A percentile compares a stretch with the other conserved stretches of the same genome.
Conservation (phyloP, 2,888 invertebrate species). For the Andrena dorsata region DNA sequence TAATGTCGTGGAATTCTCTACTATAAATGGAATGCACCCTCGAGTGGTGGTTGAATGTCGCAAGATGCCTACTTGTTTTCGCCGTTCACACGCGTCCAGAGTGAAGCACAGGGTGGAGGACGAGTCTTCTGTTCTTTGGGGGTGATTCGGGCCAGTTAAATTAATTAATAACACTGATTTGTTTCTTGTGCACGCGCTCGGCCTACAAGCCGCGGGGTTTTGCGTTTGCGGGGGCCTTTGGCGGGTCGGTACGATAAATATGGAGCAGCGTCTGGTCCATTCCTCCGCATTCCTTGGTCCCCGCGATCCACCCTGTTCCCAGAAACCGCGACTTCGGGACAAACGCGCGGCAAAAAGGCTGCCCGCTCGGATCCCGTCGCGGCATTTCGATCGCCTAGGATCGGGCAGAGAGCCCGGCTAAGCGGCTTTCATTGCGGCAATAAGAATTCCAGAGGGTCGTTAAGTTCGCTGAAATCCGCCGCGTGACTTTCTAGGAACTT, state of each 20-base stretch:
- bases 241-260: slow-evolving; percentile 67
- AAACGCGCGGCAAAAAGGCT: slow-evolving; percentile 55
- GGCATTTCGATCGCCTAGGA: slow-evolving; percentile 68
- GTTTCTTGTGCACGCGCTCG: slow-evolving; percentile 54
- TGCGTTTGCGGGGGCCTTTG: slow-evolving; percentile 60
- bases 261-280: slow-evolving; percentile 63
- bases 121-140: slow-evolving; percentile 49
- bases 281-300: slow-evolving; percentile 61
- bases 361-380: slow-evolving; percentile 31
- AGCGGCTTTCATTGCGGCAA: slow-evolving; percentile 58
- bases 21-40: not conserved
- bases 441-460: slow-evolving; percentile 60
- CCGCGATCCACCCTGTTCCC: slow-evolving; percentile 68
- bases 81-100: slow-evolving; percentile 45
- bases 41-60: not conserved
- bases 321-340: slow-evolving; percentile 71
- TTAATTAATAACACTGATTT: slow-evolving; percentile 68
- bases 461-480: slow-evolving; percentile 58
- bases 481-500: slow-evolving; percentile 59
- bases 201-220: slow-evolving; percentile 50
- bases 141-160: slow-evolving; percentile 57
- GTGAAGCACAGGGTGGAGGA: slow-evolving; percentile 17
- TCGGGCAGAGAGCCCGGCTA: slow-evolving; percentile 35
- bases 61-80: slow-evolving; percentile 1
- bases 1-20: too few species aligned